A percentile compares a stretch with the other conserved stretches of the same genome.
These are phyloP conservation scores for Aplochiton taeniatus DNA, from an alignment of 2,797 vertebrate genomes.

Conservation along the genomic window DNA sequence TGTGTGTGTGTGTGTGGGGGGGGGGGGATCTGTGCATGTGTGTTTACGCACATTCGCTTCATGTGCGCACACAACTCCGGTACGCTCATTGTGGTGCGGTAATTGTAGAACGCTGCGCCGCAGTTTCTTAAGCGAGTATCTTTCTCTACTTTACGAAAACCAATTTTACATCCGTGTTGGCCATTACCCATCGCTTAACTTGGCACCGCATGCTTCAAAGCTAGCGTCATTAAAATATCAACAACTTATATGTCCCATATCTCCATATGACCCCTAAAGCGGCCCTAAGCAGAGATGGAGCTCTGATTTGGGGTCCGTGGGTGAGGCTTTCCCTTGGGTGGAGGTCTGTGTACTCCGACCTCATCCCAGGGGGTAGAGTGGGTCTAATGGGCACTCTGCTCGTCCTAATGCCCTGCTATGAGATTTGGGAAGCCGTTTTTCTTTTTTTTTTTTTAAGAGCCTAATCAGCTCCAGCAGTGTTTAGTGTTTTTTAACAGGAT, in stretches of 20 bases:
- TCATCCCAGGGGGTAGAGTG: slow-evolving; percentile 53
- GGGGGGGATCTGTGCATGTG: background rate
- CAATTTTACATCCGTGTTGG: no score
- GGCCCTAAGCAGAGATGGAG: background rate
- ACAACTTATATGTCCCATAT: no score
- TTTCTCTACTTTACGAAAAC: no score
- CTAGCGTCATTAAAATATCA: no score
- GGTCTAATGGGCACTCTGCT: slow-evolving; percentile 52
- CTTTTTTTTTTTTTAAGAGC: slow-evolving; percentile 55
- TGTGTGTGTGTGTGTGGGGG: slow-evolving; percentile 13
- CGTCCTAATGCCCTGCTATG: slow-evolving; percentile 47
- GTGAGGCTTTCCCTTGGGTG: slow-evolving; percentile 69
- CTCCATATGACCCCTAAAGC: no score
- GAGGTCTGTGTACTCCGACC: slow-evolving; percentile 52
- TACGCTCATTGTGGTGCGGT: no score
- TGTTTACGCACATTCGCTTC: background rate
- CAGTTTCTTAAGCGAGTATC: no score
- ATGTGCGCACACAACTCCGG: background rate
- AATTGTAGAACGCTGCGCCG: no score
- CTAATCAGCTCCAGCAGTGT: slow-evolving; percentile 60
- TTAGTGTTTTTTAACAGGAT: slow-evolving; percentile 31
- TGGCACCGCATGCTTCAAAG: no score
- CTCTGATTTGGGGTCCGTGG: background rate
- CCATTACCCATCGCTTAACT: no score
- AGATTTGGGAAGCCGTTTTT: slow-evolving; percentile 57